Evolutionary conservation across 2,113 vertebrate species (phyloP).

Genomic region (Lagopus muta): DNA sequence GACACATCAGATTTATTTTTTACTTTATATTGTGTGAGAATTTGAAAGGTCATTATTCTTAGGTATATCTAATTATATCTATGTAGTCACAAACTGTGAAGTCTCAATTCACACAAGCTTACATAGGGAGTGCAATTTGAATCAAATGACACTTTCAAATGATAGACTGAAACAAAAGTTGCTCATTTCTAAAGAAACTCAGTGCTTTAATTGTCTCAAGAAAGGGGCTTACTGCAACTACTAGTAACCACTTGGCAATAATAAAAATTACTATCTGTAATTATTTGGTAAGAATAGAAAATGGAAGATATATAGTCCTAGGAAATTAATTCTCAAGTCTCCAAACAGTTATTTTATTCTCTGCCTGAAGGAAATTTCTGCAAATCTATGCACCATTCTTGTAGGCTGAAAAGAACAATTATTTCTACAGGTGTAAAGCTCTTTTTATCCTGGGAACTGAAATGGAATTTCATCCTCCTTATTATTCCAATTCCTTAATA

Average conservation of each 20-base stretch:
- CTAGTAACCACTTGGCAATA: not conserved
- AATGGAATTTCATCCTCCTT: not conserved
- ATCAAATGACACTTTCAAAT: not conserved
- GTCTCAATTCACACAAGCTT: not conserved
- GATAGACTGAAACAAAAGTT: not conserved
- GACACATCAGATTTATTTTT: not conserved
- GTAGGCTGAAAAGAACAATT: not conserved
- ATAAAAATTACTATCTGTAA: not conserved
- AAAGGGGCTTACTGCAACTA: not conserved
- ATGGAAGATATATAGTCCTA: not conserved
- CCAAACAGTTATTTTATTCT: not conserved
- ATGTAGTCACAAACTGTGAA: not conserved
- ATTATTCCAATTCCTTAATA: conserved; percentile 7
- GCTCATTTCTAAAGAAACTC: not conserved
- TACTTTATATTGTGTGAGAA: not conserved
- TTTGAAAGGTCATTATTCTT: not conserved
- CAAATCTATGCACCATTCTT: not conserved
- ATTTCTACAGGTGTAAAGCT: not conserved
- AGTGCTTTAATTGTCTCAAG: not conserved
- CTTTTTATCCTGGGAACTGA: not conserved
- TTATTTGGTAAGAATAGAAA: not conserved
- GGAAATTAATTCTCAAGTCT: not conserved
- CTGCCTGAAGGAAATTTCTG: not conserved
- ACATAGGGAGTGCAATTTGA: not conserved
- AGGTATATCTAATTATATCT: not conserved